Evolutionary conservation across 2,888 invertebrate genomes (phyloP).

Genomic region (Zygothrica quintamaculata): DNA sequence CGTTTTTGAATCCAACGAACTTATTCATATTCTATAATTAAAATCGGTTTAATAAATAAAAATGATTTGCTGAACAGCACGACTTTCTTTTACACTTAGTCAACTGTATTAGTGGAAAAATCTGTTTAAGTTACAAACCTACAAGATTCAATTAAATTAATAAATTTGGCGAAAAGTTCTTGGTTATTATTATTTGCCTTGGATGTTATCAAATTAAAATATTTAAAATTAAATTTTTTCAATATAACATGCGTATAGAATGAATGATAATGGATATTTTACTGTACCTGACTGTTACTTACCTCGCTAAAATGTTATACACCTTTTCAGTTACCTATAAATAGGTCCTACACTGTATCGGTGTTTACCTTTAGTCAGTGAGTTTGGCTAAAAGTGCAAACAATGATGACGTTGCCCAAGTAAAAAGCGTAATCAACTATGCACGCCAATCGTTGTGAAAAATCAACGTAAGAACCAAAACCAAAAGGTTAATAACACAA

Average conservation of each 20-base stretch:
- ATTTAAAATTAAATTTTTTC: no score
- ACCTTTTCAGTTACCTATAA: constrained; percentile 13
- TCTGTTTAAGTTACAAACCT: no score
- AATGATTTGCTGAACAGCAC: no score
- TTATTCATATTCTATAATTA: constrained; percentile 12
- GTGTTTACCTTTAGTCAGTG: constrained; percentile 31
- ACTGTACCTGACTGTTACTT: background rate
- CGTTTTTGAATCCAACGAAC: constrained; percentile 27
- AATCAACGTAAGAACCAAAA: constrained; percentile 21
- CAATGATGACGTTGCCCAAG: constrained; percentile 48
- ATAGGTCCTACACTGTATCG: constrained; percentile 9
- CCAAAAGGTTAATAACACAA: constrained; percentile 44
- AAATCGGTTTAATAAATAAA: background rate
- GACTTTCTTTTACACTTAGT: constrained; percentile 13
- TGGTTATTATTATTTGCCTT: no score
- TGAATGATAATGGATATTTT: no score
- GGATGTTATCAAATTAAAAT: no score
- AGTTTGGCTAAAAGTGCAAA: constrained; percentile 42
- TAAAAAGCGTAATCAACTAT: constrained; percentile 33
- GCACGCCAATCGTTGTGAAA: constrained; percentile 13
- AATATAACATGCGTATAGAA: no score
- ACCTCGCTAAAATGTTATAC: constrained; percentile 24
- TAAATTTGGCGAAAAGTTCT: no score
- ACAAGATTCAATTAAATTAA: no score
- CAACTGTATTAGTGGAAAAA: background rate